These are phyloP conservation scores for Uria lomvia DNA, from an alignment of 2,113 vertebrate species.

Conservation along the genomic window DNA sequence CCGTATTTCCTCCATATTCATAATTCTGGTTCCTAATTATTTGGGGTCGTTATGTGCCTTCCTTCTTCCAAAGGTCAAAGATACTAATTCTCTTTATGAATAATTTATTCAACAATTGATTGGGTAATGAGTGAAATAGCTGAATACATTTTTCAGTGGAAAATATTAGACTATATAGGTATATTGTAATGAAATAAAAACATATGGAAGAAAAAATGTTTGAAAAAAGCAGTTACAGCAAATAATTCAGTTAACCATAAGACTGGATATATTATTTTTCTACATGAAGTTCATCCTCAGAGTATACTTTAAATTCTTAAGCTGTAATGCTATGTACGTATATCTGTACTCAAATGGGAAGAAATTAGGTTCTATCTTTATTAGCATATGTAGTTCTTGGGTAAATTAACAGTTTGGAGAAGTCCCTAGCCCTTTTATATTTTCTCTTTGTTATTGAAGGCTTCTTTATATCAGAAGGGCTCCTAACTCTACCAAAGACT, in stretches of 20 bases:
- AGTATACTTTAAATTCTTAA: neutral
- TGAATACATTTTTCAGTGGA: slow-evolving; percentile 38
- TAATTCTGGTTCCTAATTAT: slow-evolving; percentile 31
- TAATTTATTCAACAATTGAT: slow-evolving; percentile 53
- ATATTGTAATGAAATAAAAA: neutral
- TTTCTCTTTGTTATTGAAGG: neutral
- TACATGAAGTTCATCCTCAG: neutral
- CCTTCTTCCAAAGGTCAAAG: slow-evolving; percentile 38
- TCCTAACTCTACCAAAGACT: neutral
- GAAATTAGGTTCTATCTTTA: neutral
- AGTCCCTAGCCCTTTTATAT: neutral
- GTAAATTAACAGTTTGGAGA: neutral
- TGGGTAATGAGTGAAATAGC: slow-evolving; percentile 1
- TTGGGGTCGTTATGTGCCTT: slow-evolving; percentile 4
- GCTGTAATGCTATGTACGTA: neutral
- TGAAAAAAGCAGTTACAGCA: neutral
- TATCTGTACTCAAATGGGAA: neutral
- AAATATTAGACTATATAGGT: neutral
- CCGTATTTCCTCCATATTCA: neutral
- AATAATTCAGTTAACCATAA: neutral
- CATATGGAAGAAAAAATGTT: neutral
- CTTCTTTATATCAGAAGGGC: neutral
- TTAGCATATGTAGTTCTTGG: neutral
- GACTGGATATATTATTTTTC: neutral
- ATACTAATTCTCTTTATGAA: slow-evolving; percentile 41